A percentile compares a stretch with the other conserved stretches of the same genome.
These are phyloP conservation scores for Crotalus adamanteus DNA, from an alignment of 2,797 vertebrate species.

Conservation along the genomic window DNA sequence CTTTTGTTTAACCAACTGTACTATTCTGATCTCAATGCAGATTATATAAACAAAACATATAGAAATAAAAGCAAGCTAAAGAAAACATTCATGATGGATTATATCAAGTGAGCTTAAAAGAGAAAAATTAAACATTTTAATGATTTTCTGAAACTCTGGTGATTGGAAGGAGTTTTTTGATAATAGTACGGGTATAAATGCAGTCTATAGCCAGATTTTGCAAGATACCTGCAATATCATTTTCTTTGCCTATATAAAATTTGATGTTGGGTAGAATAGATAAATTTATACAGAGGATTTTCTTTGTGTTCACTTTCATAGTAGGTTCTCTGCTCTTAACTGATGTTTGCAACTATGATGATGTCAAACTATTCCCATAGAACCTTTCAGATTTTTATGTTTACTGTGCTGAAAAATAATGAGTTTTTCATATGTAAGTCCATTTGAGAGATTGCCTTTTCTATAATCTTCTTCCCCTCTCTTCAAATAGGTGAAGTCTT, in stretches of 20 bases:
- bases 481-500: not conserved
- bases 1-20: not conserved
- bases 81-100: not conserved
- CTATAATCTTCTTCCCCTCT: not conserved
- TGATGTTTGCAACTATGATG: not conserved
- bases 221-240: not conserved
- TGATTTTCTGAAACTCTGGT: not conserved
- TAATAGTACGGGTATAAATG: not conserved
- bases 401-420: conserved; percentile 48
- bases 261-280: not conserved
- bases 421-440: conserved; percentile 37
- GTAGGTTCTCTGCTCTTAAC: not conserved
- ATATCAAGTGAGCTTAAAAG: not conserved
- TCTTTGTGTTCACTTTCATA: not conserved
- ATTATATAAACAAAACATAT: not conserved
- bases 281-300: not conserved
- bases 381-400: conserved; percentile 43
- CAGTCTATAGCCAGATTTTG: not conserved
- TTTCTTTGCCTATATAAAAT: not conserved
- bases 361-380: conserved; percentile 51
- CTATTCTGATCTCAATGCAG: not conserved
- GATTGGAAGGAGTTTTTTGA: not conserved
- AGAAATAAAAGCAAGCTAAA: not conserved
- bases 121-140: not conserved
- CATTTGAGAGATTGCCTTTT: not conserved